A percentile compares a stretch with the other conserved stretches of the same genome.
Conservation (phyloP, 2,113 vertebrate species). For the Limnothrissa miodon region DNA sequence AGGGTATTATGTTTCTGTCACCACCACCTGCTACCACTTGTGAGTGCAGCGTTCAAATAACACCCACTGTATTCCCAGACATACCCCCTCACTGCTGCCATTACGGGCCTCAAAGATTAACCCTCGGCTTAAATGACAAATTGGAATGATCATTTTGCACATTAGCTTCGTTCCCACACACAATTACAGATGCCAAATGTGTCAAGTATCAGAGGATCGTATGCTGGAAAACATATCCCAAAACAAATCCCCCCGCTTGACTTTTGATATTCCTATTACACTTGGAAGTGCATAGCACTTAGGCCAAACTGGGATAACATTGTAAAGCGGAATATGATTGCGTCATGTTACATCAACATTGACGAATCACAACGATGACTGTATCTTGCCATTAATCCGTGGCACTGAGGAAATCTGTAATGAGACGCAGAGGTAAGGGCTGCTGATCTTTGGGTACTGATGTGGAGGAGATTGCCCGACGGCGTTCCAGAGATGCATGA, state of each 20-base stretch:
- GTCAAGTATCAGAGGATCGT: neutral
- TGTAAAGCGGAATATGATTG: neutral
- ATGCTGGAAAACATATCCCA: neutral
- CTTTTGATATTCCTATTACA: neutral
- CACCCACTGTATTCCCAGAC: conserved; percentile 6
- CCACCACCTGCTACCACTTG: conserved; percentile 29
- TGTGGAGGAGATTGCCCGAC: neutral
- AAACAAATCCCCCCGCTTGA: neutral
- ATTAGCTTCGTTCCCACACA: conserved; percentile 1
- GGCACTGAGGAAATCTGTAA: neutral
- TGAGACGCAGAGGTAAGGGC: neutral
- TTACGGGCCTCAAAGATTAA: neutral
- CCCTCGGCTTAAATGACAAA: conserved; percentile 11
- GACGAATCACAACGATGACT: neutral
- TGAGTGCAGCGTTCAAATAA: neutral
- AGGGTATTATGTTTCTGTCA: conserved; percentile 33
- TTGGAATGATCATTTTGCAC: neutral
- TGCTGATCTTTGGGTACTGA: neutral
- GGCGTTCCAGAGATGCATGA: neutral
- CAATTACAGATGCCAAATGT: conserved; percentile 2
- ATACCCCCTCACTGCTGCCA: neutral
- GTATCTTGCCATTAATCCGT: neutral
- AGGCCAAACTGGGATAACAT: neutral
- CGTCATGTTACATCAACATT: neutral
- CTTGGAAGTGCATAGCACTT: neutral